These are phyloP conservation scores for Eumeta japonica DNA, from an alignment of 1,140 invertebrate genomes.

Conservation along the genomic window DNA sequence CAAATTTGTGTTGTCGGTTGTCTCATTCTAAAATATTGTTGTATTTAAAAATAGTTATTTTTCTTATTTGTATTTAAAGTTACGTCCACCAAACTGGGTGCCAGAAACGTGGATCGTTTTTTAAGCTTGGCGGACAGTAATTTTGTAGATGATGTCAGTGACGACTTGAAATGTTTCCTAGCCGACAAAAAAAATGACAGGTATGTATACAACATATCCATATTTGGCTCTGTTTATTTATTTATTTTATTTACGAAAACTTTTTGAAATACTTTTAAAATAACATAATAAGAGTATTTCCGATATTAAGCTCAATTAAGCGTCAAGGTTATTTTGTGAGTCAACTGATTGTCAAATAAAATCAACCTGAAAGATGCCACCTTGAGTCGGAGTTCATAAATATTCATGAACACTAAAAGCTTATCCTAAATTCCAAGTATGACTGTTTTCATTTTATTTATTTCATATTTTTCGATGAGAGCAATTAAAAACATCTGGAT, in stretches of 20 bases:
- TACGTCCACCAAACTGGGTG: slow-evolving; percentile 51
- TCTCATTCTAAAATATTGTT: too few relatives aligned
- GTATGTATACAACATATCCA: too few relatives aligned
- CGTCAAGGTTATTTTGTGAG: slow-evolving; percentile 46
- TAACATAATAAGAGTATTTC: too few relatives aligned
- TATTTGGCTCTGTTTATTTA: too few relatives aligned
- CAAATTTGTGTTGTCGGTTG: too few relatives aligned
- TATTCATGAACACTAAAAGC: slow-evolving; percentile 17
- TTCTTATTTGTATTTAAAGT: slow-evolving; percentile 27
- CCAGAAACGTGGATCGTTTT: slow-evolving; percentile 52
- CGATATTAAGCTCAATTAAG: too few relatives aligned
- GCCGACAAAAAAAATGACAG: slow-evolving; percentile 48
- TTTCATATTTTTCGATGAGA: too few relatives aligned
- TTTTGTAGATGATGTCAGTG: slow-evolving; percentile 53
- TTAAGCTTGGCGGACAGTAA: slow-evolving; percentile 46
- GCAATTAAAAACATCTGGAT: too few relatives aligned
- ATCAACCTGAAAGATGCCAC: slow-evolving; percentile 28
- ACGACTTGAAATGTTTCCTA: slow-evolving; percentile 52
- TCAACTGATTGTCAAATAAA: slow-evolving; percentile 26
- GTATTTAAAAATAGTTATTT: too few relatives aligned
- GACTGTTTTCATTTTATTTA: too few relatives aligned
- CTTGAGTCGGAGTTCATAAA: slow-evolving; percentile 30
- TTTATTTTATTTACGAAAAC: too few relatives aligned
- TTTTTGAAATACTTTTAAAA: too few relatives aligned
- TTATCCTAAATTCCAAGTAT: slow-evolving; percentile 4